These are phyloP conservation scores for Pelobates fuscus DNA, from an alignment of 2,113 vertebrate species.

Conservation along the genomic window DNA sequence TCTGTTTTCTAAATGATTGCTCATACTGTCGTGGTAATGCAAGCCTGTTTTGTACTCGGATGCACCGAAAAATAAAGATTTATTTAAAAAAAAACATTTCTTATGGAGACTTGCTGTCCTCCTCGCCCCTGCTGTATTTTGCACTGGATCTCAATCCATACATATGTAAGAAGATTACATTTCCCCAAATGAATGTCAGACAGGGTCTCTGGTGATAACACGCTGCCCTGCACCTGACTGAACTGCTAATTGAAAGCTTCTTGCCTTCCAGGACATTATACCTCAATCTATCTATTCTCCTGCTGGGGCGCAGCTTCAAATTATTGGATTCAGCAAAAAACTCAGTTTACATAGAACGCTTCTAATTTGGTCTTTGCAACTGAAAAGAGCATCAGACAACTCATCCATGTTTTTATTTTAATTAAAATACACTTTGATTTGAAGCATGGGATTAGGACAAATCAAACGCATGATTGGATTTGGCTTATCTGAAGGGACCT, in stretches of 20 bases:
- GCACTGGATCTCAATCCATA: not conserved
- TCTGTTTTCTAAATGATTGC: no score
- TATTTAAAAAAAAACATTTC: not conserved
- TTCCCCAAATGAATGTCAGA: constrained; percentile 8
- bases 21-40: no score
- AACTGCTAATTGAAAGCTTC: constrained; percentile 23
- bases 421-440: no score
- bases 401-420: constrained; percentile 26
- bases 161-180: not conserved
- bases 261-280: not conserved
- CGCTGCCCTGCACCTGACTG: not conserved
- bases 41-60: no score
- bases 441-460: no score
- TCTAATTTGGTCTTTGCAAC: constrained; percentile 16
- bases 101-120: not conserved
- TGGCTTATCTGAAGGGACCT: no score
- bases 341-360: constrained; percentile 26
- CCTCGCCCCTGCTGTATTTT: not conserved
- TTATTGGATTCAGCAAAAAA: not conserved
- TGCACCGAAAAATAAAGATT: no score
- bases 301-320: not conserved
- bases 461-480: no score
- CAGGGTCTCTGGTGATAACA: constrained; percentile 11
- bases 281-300: not conserved
- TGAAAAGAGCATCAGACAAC: constrained; percentile 12